These are phyloP conservation scores for Syngnathus floridae DNA, from an alignment of 2,113 vertebrate species.

Conservation along the genomic window DNA sequence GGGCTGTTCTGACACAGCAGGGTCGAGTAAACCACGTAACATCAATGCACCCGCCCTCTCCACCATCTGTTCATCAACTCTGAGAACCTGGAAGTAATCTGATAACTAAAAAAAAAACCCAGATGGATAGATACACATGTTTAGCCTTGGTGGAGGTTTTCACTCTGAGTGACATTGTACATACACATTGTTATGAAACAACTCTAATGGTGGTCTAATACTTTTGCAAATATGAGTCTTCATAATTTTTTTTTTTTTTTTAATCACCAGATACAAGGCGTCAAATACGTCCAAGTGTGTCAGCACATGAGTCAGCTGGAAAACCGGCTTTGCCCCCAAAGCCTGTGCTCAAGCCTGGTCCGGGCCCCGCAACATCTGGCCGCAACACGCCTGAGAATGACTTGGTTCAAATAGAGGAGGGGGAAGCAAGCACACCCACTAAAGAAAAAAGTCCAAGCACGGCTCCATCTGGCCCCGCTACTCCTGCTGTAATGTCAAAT, in stretches of 20 bases:
- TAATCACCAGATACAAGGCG: constrained; percentile 57
- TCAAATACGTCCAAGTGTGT: constrained; percentile 61
- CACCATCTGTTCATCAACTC: constrained; percentile 4
- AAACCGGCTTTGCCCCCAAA: constrained; percentile 67
- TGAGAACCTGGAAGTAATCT: neutral
- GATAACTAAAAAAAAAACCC: neutral
- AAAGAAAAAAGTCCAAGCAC: constrained; percentile 24
- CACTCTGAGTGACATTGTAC: neutral
- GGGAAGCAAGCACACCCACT: constrained; percentile 40
- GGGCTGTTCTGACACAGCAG: neutral
- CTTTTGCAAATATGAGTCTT: neutral
- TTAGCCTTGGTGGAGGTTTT: neutral
- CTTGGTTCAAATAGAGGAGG: constrained; percentile 58
- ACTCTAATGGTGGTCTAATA: neutral
- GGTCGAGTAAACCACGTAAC: neutral
- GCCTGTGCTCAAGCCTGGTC: constrained; percentile 56
- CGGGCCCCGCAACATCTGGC: constrained; percentile 49
- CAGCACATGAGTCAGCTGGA: constrained; percentile 63
- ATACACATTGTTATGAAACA: neutral
- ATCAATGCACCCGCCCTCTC: neutral
- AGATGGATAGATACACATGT: neutral
- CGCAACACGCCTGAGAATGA: constrained; percentile 65
- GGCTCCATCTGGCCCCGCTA: neutral
- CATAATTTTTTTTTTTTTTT: constrained; percentile 1
- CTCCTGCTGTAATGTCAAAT: constrained; percentile 36